Percentiles rank a stretch among this genome's conserved stretches.
phyloP scores from a whole-genome alignment of 1,140 invertebrate genomes.

The Orius laevigatus region DNA sequence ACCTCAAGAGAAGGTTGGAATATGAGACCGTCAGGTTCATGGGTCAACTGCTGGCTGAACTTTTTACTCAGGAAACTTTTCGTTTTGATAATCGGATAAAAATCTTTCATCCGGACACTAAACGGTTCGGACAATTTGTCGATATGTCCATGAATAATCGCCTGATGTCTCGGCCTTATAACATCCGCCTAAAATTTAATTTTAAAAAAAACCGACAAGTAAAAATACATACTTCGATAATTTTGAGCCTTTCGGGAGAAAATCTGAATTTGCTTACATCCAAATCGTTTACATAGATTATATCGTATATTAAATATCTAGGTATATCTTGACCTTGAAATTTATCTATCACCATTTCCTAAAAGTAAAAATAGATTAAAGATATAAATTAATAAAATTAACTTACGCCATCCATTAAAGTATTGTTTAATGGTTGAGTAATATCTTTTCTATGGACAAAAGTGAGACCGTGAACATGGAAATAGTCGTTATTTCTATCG shows the following conservation, averaged over 20 bases:
- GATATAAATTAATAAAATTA: slow-evolving; percentile 5
- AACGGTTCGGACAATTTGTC: slow-evolving; percentile 68
- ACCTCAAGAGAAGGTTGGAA: slow-evolving; percentile 83
- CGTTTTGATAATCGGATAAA: slow-evolving; percentile 63
- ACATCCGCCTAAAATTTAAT: slow-evolving; percentile 35
- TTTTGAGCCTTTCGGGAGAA: slow-evolving; percentile 54
- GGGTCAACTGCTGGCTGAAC: slow-evolving; percentile 67
- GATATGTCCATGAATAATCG: slow-evolving; percentile 57
- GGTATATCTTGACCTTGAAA: slow-evolving; percentile 51
- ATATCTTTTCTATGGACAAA: slow-evolving; percentile 66
- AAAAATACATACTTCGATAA: slow-evolving; percentile 41
- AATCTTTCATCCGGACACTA: slow-evolving; percentile 71
- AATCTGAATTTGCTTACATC: slow-evolving; percentile 63
- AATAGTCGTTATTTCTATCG: slow-evolving; percentile 91
- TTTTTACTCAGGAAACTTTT: slow-evolving; percentile 61
- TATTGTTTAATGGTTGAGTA: slow-evolving; percentile 54
- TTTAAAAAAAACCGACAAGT: not conserved
- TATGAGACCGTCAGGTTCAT: slow-evolving; percentile 95
- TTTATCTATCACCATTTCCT: slow-evolving; percentile 91
- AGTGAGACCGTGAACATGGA: slow-evolving; percentile 59
- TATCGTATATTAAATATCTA: slow-evolving; percentile 90
- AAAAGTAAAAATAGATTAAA: not conserved
- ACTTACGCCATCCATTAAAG: slow-evolving; percentile 82
- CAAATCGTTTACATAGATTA: slow-evolving; percentile 65
- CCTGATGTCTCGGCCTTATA: slow-evolving; percentile 49